Evolutionary conservation across 2,113 vertebrate species (phyloP).

Genomic region (Cololabis saira): DNA sequence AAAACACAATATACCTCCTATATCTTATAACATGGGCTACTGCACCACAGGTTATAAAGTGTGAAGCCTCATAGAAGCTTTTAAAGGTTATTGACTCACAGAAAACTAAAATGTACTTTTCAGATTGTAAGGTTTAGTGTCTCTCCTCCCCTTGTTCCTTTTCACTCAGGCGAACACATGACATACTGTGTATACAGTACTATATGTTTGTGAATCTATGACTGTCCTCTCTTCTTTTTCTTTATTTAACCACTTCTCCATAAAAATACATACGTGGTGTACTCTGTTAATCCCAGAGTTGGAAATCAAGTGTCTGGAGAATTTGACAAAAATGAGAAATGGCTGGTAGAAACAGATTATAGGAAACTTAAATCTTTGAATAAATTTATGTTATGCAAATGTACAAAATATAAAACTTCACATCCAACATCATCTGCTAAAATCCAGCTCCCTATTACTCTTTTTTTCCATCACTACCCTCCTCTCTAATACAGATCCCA

Average conservation of each 20-base stretch:
- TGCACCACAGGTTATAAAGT: slow-evolving; percentile 23
- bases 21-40: slow-evolving; percentile 54
- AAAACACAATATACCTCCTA: slow-evolving; percentile 45
- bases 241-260: too few relatives aligned
- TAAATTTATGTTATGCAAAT: neutral
- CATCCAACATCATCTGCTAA: neutral
- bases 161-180: too few relatives aligned
- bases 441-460: neutral
- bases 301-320: neutral
- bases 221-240: too few relatives aligned
- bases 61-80: slow-evolving; percentile 11
- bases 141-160: neutral
- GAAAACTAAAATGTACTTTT: slow-evolving; percentile 13
- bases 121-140: neutral
- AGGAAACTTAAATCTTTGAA: too few relatives aligned
- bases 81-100: slow-evolving; percentile 19
- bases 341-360: too few relatives aligned
- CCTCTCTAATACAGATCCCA: slow-evolving; percentile 24
- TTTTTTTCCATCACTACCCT: neutral
- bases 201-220: too few relatives aligned
- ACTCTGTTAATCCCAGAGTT: too few relatives aligned
- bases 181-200: too few relatives aligned
- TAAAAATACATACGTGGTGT: too few relatives aligned
- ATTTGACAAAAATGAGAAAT: too few relatives aligned
- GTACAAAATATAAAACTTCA: slow-evolving; percentile 14